Percentiles rank a stretch among this genome's conserved stretches.
Evolutionary conservation across 2,888 invertebrate species (phyloP).

Genomic region (Pimpla rufipes): DNA sequence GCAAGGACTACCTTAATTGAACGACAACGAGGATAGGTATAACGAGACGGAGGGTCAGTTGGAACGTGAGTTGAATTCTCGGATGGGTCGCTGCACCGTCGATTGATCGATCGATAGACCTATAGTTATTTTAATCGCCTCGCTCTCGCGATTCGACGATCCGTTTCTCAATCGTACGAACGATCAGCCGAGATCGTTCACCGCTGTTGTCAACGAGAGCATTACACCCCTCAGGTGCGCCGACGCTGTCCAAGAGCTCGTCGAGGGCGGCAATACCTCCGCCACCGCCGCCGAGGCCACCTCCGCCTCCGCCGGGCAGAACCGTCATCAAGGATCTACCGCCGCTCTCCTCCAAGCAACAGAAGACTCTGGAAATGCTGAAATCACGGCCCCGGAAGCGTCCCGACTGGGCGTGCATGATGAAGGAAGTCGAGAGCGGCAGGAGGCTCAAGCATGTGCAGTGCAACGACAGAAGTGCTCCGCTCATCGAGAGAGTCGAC

Average conservation of each 20-base stretch:
- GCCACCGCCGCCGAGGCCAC: conserved; percentile 89
- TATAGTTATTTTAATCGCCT: conserved; percentile 52
- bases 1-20: too few relatives aligned
- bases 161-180: conserved; percentile 25
- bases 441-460: conserved; percentile 92
- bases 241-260: conserved; percentile 83
- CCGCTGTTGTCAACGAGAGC: conserved; percentile 59
- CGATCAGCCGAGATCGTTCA: not conserved
- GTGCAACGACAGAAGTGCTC: conserved; percentile 91
- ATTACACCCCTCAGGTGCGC: conserved; percentile 78
- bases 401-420: conserved; percentile 96
- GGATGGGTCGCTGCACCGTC: conserved; percentile 4
- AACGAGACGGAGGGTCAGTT: conserved; percentile 12
- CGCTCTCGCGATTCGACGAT: conserved; percentile 26
- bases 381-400: conserved; percentile 92
- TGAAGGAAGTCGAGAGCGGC: conserved; percentile 96
- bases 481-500: conserved; percentile 83
- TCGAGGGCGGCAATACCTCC: conserved; percentile 82
- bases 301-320: conserved; percentile 89
- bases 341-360: conserved; percentile 87
- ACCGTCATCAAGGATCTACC: conserved; percentile 86
- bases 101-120: conserved; percentile 28
- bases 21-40: too few relatives aligned
- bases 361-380: conserved; percentile 90
- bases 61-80: not conserved